Percentiles rank a stretch among this genome's conserved stretches.
Conservation (phyloP, 1,140 invertebrate genomes). For the Phymorhynchus buccinoides region DNA sequence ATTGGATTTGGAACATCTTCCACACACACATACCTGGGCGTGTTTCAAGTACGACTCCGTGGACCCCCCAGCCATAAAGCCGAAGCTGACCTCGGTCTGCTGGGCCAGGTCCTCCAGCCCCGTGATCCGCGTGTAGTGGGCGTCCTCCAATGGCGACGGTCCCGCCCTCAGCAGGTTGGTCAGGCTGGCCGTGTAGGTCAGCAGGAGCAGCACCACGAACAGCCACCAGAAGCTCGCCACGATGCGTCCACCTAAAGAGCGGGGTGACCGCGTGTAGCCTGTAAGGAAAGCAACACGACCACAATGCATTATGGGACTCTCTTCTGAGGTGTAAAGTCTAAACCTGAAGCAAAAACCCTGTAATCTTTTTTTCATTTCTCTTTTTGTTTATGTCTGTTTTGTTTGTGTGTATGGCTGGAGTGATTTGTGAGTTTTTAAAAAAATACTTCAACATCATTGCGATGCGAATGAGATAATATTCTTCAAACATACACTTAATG, state of each 20-base stretch:
- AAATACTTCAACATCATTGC: too few relatives aligned
- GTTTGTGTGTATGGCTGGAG: too few relatives aligned
- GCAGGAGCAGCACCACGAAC: conserved; percentile 60
- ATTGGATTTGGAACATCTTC: too few relatives aligned
- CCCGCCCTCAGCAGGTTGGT: conserved; percentile 54
- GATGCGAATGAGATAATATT: neutral
- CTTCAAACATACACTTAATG: neutral
- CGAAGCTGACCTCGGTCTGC: conserved; percentile 92
- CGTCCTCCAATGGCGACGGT: conserved; percentile 78
- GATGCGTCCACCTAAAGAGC: conserved; percentile 59
- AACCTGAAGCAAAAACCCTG: too few relatives aligned
- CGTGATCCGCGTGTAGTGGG: conserved; percentile 93
- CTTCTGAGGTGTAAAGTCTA: too few relatives aligned
- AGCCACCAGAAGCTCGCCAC: conserved; percentile 66
- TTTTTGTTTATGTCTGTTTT: too few relatives aligned
- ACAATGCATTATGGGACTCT: too few relatives aligned
- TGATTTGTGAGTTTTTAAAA: too few relatives aligned
- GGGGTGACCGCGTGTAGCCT: conserved; percentile 54
- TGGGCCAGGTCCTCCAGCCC: conserved; percentile 86
- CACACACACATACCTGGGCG: conserved; percentile 8
- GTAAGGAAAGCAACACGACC: neutral
- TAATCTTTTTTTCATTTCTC: too few relatives aligned
- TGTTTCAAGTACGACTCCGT: conserved; percentile 41
- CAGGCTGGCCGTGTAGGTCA: conserved; percentile 63
- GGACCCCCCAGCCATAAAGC: conserved; percentile 86